Conservation (phyloP, 2,797 vertebrate species). For the Hemitrygon akajei region DNA sequence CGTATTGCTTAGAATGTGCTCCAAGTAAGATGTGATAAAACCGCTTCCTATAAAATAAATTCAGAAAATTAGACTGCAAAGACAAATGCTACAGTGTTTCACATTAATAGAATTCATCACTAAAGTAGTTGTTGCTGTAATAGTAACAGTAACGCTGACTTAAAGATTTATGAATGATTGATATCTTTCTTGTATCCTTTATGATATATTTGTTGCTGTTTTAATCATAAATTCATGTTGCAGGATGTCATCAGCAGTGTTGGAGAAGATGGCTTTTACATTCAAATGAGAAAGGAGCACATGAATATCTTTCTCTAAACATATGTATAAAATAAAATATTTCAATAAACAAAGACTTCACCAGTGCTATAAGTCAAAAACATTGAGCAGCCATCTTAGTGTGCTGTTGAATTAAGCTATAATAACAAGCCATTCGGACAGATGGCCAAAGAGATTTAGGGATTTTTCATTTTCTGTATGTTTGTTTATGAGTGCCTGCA, state of each 20-base stretch:
- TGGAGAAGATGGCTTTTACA: background rate
- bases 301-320: background rate
- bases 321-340: background rate
- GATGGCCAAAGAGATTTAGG: background rate
- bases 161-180: background rate
- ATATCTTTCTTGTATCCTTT: background rate
- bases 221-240: background rate
- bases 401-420: background rate
- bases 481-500: background rate
- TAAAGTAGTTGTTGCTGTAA: background rate
- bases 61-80: background rate
- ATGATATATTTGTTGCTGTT: background rate
- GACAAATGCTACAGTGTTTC: background rate
- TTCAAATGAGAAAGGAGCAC: background rate
- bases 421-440: background rate
- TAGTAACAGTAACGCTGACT: background rate
- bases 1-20: background rate
- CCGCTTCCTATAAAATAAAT: background rate
- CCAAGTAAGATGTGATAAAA: background rate
- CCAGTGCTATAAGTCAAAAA: background rate
- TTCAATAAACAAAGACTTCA: background rate
- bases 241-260: background rate
- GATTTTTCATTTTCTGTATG: background rate
- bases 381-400: background rate
- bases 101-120: background rate